Base-by-base conservation (phyloP, 2,888 invertebrate species). In the Eurytoma californica region DNA sequence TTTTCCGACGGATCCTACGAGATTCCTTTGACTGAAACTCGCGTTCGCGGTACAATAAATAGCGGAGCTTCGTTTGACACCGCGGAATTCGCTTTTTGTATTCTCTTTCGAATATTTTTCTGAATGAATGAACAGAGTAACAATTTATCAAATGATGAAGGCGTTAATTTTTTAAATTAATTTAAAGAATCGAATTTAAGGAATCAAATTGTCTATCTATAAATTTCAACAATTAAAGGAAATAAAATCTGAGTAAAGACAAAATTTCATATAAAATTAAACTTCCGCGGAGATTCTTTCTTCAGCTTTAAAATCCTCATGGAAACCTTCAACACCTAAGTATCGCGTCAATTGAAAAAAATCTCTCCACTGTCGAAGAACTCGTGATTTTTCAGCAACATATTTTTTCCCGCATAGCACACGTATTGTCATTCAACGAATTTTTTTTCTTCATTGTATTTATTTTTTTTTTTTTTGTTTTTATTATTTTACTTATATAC, bases 341-440 rank as follows among this genome's bases (percentile, higher is more conserved):
- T n/a, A 39, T 57, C 57, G 51, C 49, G 30, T 72, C 55, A 57
- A 73, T 9, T 53, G 58, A 16, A 18, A 66, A 65, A 78, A 24
- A 70, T 53, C 51, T 69, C 28, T 51, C 51, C 60, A 63, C 57
- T 57, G 30, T 18, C 49, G 49, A 39, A 77, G 57, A 16, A 77
- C 77, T 75, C 82, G 81, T 80, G 82, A 82, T 82, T 82, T 82
- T 83, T 82, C 61, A 72, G 55, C 65, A 57, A 13, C 39, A 78
- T 72, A 75, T 73, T 80, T 82, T 82, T 81, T 82, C 77, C 82
- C 82, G 83, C 83, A 83, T 53, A 70, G 83, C 74, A 87, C 87
- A 86, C 85, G 87, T 88, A 88, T 88, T 88, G 87, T 88, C 88
- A 86, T 87, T 87, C 84, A 88, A 88, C 84, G 84, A 88, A 86